Base-by-base conservation (phyloP, 2,888 invertebrate genomes). In the Callinectes sapidus region DNA sequence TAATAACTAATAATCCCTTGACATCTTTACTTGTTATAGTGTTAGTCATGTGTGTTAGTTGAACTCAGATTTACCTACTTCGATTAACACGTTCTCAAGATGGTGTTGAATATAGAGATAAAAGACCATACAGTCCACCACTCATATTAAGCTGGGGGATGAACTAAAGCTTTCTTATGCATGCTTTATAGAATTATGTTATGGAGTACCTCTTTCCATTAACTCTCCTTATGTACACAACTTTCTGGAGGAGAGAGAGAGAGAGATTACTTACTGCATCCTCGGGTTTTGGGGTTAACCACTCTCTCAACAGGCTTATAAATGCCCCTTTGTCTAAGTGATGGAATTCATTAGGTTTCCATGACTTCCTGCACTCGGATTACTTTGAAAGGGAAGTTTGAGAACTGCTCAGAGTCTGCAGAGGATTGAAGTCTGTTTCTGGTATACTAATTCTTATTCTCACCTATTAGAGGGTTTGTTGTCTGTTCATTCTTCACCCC, bases 181-280 rank as follows among this genome's bases (percentile, higher is more conserved):
- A 89, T 89, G 55, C 66, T 10, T 48, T 55, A 32, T 14, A 39
- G 88, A 39, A 87, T n/a, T 8, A 48, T 88, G 55, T 88, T 88
- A 55, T 23, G 35, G 88, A 88, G 18, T 16, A 23, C 18, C 32
- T 13, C 39, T 16, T n/a, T 85, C 18, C 39, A 35, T 35, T 85
- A 39, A 61, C 61, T 61, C 61, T 61, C 61, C 61, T 61, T 23
- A 61, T 61, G 61, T 61, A 61, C 61, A 23, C 61, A 61, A 5
- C 61, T 6, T 18, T 61, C 23, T 16, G 18, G 61, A 61, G 18
- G 61, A 18, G 61, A 61, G 61, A 71, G 71, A 2, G 61, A 61
- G 61, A 28, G 71, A 71, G 8, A 71, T 28, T 71, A 71, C 71
- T 61, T 71, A 71, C 1, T 61, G 23, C 23, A 23, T 71, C 71